Conservation (phyloP, 2,797 vertebrate species). For the Lemur catta region DNA sequence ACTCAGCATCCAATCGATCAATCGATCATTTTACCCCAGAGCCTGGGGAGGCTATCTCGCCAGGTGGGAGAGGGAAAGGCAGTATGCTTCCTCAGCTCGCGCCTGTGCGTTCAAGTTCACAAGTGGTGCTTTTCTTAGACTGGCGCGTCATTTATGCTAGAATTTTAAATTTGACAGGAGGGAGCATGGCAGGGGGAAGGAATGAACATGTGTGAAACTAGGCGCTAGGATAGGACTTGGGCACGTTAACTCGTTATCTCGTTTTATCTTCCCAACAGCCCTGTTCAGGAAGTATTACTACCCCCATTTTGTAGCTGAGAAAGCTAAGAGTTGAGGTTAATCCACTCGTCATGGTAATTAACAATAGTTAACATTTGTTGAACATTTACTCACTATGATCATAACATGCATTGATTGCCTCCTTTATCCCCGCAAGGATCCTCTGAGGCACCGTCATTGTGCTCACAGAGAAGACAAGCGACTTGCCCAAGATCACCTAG, state of each 20-base stretch:
- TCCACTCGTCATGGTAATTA: background rate
- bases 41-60: background rate
- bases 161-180: background rate
- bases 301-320: background rate
- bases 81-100: background rate
- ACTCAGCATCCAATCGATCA: background rate
- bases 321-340: background rate
- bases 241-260: fast-evolving
- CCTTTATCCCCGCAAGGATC: background rate
- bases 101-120: constrained; percentile 33
- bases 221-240: background rate
- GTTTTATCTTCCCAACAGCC: background rate
- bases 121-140: constrained; percentile 53
- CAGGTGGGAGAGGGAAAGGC: background rate
- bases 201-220: background rate
- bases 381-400: fast-evolving
- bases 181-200: background rate
- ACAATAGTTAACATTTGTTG: background rate
- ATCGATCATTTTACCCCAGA: background rate
- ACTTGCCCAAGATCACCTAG: background rate
- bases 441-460: background rate
- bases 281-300: background rate
- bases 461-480: background rate
- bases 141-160: background rate
- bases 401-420: too few species aligned